Percentiles rank a stretch among this genome's conserved stretches.
Evolutionary conservation across 2,888 invertebrate genomes (phyloP).

Genomic region (Volucella inanis): DNA sequence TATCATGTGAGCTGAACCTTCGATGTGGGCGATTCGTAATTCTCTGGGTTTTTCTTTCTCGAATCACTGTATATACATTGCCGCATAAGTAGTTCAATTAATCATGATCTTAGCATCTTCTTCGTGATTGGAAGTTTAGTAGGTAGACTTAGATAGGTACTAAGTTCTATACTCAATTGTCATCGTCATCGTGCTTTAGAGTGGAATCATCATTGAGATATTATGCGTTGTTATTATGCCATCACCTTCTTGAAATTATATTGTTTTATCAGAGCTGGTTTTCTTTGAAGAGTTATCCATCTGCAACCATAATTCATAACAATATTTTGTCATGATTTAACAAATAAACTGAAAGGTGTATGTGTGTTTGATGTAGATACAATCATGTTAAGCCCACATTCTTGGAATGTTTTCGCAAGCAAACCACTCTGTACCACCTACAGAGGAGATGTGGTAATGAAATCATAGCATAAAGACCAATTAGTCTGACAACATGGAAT

Average conservation of each 20-base stretch:
- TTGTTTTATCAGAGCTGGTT: constrained; percentile 2
- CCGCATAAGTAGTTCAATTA: constrained; percentile 55
- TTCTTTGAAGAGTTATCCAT: constrained; percentile 13
- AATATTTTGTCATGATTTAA: constrained; percentile 51
- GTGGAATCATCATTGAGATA: constrained; percentile 35
- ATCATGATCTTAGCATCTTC: constrained; percentile 67
- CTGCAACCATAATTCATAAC: constrained; percentile 40
- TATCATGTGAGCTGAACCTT: constrained; percentile 5
- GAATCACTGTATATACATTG: constrained; percentile 19
- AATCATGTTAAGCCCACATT: constrained; percentile 39
- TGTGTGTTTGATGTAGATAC: not conserved
- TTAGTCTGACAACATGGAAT: constrained; percentile 15
- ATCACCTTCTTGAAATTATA: constrained; percentile 53
- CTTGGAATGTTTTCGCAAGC: constrained; percentile 12
- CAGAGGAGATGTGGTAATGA: constrained; percentile 38
- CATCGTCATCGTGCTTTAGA: constrained; percentile 33
- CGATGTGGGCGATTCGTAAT: constrained; percentile 33
- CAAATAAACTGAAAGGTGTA: constrained; percentile 38
- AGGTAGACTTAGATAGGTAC: constrained; percentile 13
- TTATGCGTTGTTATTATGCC: constrained; percentile 40
- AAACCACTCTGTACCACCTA: constrained; percentile 6
- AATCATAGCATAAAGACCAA: constrained; percentile 29
- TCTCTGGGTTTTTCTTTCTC: constrained; percentile 24
- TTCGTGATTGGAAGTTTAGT: constrained; percentile 36
- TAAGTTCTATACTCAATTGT: constrained; percentile 1